phyloP scores from a whole-genome alignment of 2,797 vertebrate genomes.

The Chloroceryle amazona region DNA sequence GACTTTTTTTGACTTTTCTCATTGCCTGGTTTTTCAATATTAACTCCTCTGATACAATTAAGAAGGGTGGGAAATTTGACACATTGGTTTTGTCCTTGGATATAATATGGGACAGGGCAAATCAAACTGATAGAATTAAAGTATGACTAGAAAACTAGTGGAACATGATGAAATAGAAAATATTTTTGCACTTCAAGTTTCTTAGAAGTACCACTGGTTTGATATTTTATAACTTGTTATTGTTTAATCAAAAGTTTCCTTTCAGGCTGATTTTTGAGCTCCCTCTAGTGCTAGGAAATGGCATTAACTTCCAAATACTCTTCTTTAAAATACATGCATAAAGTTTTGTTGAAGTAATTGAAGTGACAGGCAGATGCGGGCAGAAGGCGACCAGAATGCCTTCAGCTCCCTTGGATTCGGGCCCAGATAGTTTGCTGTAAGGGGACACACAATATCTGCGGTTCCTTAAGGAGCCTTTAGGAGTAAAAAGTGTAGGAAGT shows the following conservation, averaged over 20 bases:
- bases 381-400: neutral
- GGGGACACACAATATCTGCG: neutral
- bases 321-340: neutral
- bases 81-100: neutral
- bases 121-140: neutral
- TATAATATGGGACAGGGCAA: neutral
- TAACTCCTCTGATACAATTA: neutral
- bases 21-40: neutral
- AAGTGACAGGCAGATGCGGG: neutral
- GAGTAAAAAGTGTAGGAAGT: neutral
- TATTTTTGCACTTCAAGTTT: neutral
- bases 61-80: neutral
- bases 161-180: neutral
- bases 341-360: neutral
- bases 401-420: neutral
- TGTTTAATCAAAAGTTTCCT: neutral
- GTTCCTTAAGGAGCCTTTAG: neutral
- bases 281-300: constrained; percentile 48
- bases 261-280: constrained; percentile 41
- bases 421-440: neutral
- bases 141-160: neutral
- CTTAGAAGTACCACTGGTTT: neutral
- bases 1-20: neutral
- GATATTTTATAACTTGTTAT: neutral
- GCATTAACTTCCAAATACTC: neutral